Percentiles rank a stretch among this genome's conserved stretches.
Conservation (phyloP, 2,888 invertebrate species). For the Meghimatium bilineatum region DNA sequence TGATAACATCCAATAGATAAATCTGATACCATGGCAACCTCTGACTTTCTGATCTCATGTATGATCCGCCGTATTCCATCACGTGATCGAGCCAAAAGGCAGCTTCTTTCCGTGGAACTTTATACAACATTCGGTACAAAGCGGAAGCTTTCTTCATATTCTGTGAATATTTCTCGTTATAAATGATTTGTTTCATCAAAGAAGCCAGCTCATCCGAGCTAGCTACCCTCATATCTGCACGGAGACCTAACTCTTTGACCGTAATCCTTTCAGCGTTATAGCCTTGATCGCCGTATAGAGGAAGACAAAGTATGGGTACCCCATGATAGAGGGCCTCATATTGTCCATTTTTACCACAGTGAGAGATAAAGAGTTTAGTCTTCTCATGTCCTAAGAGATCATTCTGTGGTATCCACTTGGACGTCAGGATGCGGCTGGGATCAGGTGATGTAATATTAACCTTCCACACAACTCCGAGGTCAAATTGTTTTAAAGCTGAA, state of each 20-base stretch:
- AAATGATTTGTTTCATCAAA: constrained; percentile 10
- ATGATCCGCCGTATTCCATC: constrained; percentile 60
- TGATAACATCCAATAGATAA: constrained; percentile 57
- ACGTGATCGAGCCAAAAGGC: constrained; percentile 66
- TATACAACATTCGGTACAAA: constrained; percentile 45
- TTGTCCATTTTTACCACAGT: constrained; percentile 63
- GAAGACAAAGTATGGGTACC: constrained; percentile 61
- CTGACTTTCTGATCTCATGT: constrained; percentile 57
- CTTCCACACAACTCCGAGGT: constrained; percentile 51
- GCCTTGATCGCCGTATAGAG: constrained; percentile 57
- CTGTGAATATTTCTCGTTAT: constrained; percentile 32
- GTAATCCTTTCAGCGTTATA: constrained; percentile 49
- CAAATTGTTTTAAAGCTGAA: constrained; percentile 47
- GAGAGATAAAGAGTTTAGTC: constrained; percentile 59
- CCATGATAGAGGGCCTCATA: constrained; percentile 64
- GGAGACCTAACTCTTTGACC: constrained; percentile 34
- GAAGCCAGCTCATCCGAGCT: not conserved
- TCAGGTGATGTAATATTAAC: constrained; percentile 48
- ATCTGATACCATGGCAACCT: constrained; percentile 62
- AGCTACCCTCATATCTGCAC: constrained; percentile 12
- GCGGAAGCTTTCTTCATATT: constrained; percentile 47
- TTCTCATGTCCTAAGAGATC: constrained; percentile 61
- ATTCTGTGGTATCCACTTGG: constrained; percentile 63
- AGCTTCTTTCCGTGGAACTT: constrained; percentile 56
- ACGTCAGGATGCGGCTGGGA: constrained; percentile 49